Conservation (phyloP, 2,113 vertebrate species). For the Hyperoodon ampullatus region DNA sequence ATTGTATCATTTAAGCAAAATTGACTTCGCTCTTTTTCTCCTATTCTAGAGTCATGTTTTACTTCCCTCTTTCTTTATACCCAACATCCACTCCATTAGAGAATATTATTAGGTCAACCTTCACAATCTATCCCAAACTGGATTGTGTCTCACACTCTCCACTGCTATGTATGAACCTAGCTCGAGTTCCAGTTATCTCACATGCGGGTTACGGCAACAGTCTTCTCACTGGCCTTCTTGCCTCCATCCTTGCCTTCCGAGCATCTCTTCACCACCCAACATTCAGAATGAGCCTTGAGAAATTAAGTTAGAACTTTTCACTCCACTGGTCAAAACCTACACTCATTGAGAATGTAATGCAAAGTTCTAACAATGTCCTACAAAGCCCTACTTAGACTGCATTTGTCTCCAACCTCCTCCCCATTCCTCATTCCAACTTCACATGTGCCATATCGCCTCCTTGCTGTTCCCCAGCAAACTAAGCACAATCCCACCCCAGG, state of each 20-base stretch:
- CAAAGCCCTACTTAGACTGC: not conserved
- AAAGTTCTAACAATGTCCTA: not conserved
- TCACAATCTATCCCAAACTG: not conserved
- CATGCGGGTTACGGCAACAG: too few relatives aligned
- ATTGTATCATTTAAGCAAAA: not conserved
- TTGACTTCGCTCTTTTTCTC: not conserved
- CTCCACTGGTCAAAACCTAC: not conserved
- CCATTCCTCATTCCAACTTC: not conserved
- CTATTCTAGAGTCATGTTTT: not conserved
- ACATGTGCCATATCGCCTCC: not conserved
- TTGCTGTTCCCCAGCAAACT: not conserved
- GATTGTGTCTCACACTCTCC: not conserved
- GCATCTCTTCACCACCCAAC: not conserved
- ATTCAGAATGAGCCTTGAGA: not conserved
- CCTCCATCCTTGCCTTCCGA: not conserved
- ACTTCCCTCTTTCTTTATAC: not conserved
- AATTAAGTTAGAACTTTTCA: not conserved
- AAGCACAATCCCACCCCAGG: not conserved
- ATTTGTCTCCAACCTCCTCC: not conserved
- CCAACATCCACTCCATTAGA: not conserved
- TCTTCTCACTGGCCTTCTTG: not conserved
- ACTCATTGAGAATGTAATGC: not conserved
- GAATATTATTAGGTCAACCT: not conserved
- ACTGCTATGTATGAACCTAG: not conserved
- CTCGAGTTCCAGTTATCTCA: not conserved